Percentiles rank a stretch among this genome's conserved stretches.
phyloP scores from a whole-genome alignment of 2,113 vertebrate genomes.

The Machaerirhynchus nigripectus region DNA sequence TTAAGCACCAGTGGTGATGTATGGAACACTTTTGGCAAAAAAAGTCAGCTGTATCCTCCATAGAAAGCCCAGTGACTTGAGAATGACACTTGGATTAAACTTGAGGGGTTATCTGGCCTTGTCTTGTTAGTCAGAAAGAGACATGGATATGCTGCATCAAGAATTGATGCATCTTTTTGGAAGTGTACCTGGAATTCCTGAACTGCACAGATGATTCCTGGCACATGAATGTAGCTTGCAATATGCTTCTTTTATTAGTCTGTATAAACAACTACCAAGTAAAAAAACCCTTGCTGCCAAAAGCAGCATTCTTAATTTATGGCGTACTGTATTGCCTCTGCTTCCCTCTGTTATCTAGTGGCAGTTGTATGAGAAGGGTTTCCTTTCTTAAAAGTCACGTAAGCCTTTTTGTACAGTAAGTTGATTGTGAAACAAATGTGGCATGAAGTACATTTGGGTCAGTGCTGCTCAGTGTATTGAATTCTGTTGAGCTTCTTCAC shows the following conservation, averaged over 20 bases:
- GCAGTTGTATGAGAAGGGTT: background rate
- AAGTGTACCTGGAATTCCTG: background rate
- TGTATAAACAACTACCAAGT: background rate
- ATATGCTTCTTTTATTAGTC: background rate
- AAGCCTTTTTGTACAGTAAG: background rate
- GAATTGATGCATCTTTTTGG: background rate
- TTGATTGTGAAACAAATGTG: background rate
- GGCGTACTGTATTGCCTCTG: background rate
- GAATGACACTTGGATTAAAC: background rate
- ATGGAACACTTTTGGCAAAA: background rate
- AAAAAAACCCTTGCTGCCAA: background rate
- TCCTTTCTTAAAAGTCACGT: background rate
- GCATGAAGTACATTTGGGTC: background rate
- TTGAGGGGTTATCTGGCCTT: background rate
- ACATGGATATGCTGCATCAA: rapidly evolving
- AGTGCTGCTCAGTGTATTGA: background rate
- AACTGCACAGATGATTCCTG: background rate
- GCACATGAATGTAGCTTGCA: background rate
- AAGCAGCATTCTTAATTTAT: background rate
- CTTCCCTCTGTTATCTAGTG: background rate
- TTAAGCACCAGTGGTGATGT: background rate
- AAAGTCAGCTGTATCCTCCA: background rate
- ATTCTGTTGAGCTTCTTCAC: background rate
- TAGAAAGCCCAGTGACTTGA: background rate
- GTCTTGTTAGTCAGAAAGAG: background rate